These are phyloP conservation scores for Pseudachorutes palmiensis DNA, from an alignment of 1,140 invertebrate species.

Conservation along the genomic window DNA sequence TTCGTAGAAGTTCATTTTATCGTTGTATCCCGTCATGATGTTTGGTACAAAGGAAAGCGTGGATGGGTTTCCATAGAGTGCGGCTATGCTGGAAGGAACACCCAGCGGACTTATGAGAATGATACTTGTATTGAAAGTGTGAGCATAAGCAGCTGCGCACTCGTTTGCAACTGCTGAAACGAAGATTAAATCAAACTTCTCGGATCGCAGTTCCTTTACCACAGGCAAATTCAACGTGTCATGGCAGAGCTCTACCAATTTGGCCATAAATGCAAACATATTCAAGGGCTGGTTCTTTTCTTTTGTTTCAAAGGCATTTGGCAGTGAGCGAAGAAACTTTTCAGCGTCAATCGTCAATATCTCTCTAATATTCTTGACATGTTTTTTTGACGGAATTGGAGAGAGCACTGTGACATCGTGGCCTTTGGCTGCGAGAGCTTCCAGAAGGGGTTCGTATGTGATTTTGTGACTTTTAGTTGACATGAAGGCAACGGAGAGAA, in stretches of 20 bases:
- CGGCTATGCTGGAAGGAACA: background rate
- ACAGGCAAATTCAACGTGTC: background rate
- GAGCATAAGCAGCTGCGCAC: background rate
- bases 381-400: background rate
- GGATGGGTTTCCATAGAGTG: background rate
- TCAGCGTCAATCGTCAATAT: background rate
- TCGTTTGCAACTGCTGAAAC: background rate
- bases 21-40: background rate
- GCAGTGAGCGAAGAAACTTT: background rate
- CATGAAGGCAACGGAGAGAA: background rate
- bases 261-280: background rate
- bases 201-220: background rate
- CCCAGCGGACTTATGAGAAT: constrained; percentile 1
- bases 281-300: background rate
- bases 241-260: background rate
- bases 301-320: background rate
- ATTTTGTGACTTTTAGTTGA: background rate
- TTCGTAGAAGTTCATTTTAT: constrained; percentile 38
- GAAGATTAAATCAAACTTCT: constrained; percentile 5
- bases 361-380: constrained; percentile 11
- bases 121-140: constrained; percentile 1
- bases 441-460: background rate
- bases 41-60: constrained; percentile 16
- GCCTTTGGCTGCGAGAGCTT: background rate
- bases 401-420: constrained; percentile 1